These are phyloP conservation scores for Spicauda simplicius DNA, from an alignment of 2,888 invertebrate species.

Conservation along the genomic window DNA sequence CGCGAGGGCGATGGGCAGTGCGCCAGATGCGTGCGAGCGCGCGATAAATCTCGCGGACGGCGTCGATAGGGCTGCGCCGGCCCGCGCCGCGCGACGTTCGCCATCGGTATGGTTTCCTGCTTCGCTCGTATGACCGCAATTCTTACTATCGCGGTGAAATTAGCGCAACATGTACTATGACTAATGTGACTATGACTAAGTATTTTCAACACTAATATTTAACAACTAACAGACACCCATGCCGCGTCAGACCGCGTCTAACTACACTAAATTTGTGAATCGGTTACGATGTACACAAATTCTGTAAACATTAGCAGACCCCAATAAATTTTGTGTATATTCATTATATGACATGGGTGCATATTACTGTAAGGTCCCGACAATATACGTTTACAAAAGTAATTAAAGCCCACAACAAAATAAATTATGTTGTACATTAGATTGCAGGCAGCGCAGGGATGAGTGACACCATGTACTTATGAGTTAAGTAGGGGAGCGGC, in stretches of 20 bases:
- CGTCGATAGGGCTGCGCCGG: constrained; percentile 46
- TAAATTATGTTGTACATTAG: constrained; percentile 20
- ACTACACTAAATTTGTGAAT: no score
- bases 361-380: no score
- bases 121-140: constrained; percentile 23
- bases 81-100: constrained; percentile 41
- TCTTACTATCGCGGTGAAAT: constrained; percentile 3
- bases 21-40: constrained; percentile 76
- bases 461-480: constrained; percentile 36
- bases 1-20: constrained; percentile 71
- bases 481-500: constrained; percentile 39
- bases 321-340: no score
- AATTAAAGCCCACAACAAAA: constrained; percentile 17
- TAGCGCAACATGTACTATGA: background rate
- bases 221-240: no score
- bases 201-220: background rate
- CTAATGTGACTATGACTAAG: background rate
- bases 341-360: no score
- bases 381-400: background rate
- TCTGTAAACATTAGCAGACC: no score
- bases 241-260: no score
- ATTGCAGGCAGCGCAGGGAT: constrained; percentile 25
- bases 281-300: no score
- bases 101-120: constrained; percentile 40
- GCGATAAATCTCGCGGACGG: constrained; percentile 69